Evolutionary conservation across 2,888 invertebrate genomes (phyloP).

Genomic region (Drosophila kambysellisi): DNA sequence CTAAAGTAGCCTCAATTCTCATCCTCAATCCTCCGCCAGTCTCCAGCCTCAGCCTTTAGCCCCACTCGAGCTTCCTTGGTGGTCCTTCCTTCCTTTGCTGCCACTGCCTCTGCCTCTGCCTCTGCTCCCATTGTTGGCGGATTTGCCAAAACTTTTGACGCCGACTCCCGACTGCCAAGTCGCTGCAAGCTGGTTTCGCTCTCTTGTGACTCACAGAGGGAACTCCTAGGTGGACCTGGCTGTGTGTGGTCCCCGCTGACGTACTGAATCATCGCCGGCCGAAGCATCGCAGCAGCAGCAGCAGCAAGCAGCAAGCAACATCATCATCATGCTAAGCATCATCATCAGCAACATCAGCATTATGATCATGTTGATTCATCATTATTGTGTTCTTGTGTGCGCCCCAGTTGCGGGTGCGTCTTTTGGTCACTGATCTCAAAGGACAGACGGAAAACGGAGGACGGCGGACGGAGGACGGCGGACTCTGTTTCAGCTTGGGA

Average conservation of each 20-base stretch:
- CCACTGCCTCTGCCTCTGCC: constrained; percentile 16
- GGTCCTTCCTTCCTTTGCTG: constrained; percentile 47
- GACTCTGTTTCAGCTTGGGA: constrained; percentile 38
- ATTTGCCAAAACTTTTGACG: constrained; percentile 74
- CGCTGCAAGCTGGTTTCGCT: constrained; percentile 31
- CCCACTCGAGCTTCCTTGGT: constrained; percentile 52
- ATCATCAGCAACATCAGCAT: not conserved
- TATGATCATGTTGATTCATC: constrained; percentile 31
- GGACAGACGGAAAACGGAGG: not conserved
- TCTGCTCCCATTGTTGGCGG: constrained; percentile 63
- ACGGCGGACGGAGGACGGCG: not conserved
- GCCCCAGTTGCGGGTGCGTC: constrained; percentile 74
- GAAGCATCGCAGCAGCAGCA: constrained; percentile 5
- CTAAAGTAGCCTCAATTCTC: constrained; percentile 59
- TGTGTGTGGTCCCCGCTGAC: constrained; percentile 74
- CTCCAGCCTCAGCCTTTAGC: not conserved
- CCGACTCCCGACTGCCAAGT: constrained; percentile 35
- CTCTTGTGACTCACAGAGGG: constrained; percentile 67
- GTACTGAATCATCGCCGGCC: constrained; percentile 73
- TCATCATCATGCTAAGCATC: constrained; percentile 4
- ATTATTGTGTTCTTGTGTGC: constrained; percentile 68
- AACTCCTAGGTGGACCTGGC: constrained; percentile 67
- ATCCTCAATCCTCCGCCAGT: not conserved
- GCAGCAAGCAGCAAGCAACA: constrained; percentile 16
- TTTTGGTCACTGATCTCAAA: constrained; percentile 70